Evolutionary conservation across 2,888 invertebrate species (phyloP), one percentile per base, ranked within the genome.

Genomic region (Drosophila meridiana): DNA sequence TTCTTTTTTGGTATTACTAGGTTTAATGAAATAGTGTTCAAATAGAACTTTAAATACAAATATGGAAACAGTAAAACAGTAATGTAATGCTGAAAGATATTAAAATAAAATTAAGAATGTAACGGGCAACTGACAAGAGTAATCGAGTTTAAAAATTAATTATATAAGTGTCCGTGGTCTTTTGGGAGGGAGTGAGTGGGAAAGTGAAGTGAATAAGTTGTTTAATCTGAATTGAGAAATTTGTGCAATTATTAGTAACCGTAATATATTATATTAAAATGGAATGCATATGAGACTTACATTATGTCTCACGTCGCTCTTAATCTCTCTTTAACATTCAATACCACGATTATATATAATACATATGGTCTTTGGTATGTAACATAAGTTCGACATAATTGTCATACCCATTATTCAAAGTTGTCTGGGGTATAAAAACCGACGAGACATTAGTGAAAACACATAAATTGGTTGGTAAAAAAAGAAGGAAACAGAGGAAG

Each of bases 401-500:
- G 7, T 2, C 38, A 55, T 14, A 55, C 26, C 53, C 53, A 28
- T 14, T 28, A 38, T 4, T 3, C 14, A 28, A 7, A 28, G 9
- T 26, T 8, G 14, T 28, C 3, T 1, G 13, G 42, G 56, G 56
- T 32, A 57, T 32, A 56, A 71, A 56, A 13, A 30, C 3, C 4
- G 14, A 56, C 26, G 50, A 9, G 43, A 13, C 28, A 56, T n/a
- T 67, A 52, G 11, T 56, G 50, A 57, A 38, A 14, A 42, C n/a
- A 45, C 32, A 20, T 20, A 30, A 78, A 64, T 34, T 69, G n/a
- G 14, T 30, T 38, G 53, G 13, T 26, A 36, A n/a, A 45, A 50
- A 20, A 56, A 30, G 20, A n/a, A 53, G 62, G 57, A 61, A 78
- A 67, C 52, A 52, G 26, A 20, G 36, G 13, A 55, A 71, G 47